Base-by-base conservation (phyloP, 2,888 invertebrate species). In the Miltochrista miniata region DNA sequence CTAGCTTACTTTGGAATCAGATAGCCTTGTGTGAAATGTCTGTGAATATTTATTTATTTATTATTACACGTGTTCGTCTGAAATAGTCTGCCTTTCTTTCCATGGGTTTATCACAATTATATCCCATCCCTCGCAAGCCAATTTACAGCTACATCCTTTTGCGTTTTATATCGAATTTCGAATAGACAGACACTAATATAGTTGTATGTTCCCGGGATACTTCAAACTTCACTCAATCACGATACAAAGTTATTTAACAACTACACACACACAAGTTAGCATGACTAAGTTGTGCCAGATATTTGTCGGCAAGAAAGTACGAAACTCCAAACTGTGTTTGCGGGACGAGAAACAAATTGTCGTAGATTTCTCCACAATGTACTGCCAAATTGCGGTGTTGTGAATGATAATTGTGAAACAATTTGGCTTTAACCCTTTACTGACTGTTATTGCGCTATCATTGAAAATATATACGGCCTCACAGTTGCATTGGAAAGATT, bases 401-500 rank as follows among this genome's bases (percentile, higher is more conserved):
- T 47, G 39, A 47, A 54, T 45, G 49, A 49, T 52, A 48, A 54
- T 48, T 47, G 38, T 48, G 50, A 33, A 45, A 36, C 40, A 49
- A 38, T 29, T 62, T 34, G 41, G 38, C 34, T 54, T 34, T 12
- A 58, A 45, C 39, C 45, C 55, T 45, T 50, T 36, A 14, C 29
- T 30, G 8, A 43, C 24, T 48, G 43, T 50, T 41, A 52, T 49
- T 53, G 58, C 51, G 9, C 34, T 52, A 35, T 36, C 60, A 54
- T 59, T 57, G 54, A 54, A 45, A 49, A 18, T 30, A 49, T 60
- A 30, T 30, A 43, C 47, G 44, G 40, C 43, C 39, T n/a, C 51
- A 58, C 59, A 51, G 58, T 61, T 52, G 47, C 51, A 69, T 69
- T 68, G 58, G 61, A 56, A 47, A 63, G 54, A 46, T 59, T 52